phyloP scores from a whole-genome alignment of 2,113 vertebrate species.

The Erinaceus europaeus region DNA sequence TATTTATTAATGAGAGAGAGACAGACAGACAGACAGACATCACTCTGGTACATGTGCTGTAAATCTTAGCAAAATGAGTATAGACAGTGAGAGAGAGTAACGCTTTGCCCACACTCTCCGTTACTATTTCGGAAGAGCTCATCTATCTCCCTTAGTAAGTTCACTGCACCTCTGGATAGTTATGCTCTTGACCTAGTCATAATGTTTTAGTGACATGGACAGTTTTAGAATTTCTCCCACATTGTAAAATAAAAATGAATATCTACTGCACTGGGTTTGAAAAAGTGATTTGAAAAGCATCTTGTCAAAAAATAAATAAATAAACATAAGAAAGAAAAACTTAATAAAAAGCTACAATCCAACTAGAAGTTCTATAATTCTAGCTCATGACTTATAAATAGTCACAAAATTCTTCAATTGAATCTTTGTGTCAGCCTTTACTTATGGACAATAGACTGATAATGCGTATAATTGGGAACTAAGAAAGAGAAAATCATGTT shows the following conservation, averaged over 20 bases:
- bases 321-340: no score
- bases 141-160: no score
- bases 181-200: fast-evolving
- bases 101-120: not conserved
- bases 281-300: no score
- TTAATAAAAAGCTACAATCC: constrained; percentile 23
- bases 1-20: no score
- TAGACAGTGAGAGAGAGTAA: not conserved
- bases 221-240: not conserved
- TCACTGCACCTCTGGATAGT: no score
- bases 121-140: no score
- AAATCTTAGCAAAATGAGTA: no score
- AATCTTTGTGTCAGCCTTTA: constrained; percentile 61
- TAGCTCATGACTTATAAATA: constrained; percentile 57
- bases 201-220: not conserved
- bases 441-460: constrained; percentile 45
- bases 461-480: constrained; percentile 50
- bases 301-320: no score
- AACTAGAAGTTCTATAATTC: constrained; percentile 47
- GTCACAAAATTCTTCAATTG: constrained; percentile 53
- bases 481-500: constrained; percentile 36
- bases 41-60: no score
- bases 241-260: not conserved
- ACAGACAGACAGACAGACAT: no score
- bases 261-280: no score